These are phyloP conservation scores for Bathynomus jamesi DNA, from an alignment of 1,140 invertebrate genomes.

Conservation along the genomic window DNA sequence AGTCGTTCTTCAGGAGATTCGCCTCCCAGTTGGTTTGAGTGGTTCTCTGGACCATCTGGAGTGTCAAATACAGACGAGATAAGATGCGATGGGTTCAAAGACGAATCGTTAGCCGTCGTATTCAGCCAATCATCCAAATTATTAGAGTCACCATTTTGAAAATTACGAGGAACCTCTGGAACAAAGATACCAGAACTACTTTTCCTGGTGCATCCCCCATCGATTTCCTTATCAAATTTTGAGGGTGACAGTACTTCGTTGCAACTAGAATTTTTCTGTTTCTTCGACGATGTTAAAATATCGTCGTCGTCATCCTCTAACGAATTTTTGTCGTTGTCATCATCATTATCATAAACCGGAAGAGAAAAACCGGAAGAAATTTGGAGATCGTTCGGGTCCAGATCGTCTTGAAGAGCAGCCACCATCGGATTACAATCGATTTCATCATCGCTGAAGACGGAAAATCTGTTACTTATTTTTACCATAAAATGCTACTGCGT, in stretches of 20 bases:
- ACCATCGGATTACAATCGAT: background rate
- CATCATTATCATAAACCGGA: background rate
- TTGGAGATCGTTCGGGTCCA: background rate
- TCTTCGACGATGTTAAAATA: background rate
- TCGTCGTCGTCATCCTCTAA: background rate
- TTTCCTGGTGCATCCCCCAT: background rate
- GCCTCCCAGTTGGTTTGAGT: background rate
- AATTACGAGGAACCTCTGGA: background rate
- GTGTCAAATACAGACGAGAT: background rate
- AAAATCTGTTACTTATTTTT: too few species aligned
- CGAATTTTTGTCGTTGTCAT: background rate
- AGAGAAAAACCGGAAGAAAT: background rate
- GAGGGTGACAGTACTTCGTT: background rate
- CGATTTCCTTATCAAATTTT: background rate
- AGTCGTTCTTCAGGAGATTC: too few species aligned
- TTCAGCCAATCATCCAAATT: background rate
- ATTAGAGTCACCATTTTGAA: background rate
- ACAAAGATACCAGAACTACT: background rate
- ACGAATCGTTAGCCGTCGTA: background rate
- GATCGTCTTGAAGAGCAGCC: background rate
- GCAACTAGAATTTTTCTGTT: background rate
- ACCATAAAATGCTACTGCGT: too few species aligned
- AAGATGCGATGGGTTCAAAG: background rate
- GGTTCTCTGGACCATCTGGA: background rate
- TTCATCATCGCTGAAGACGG: background rate